phyloP scores from a whole-genome alignment of 2,797 vertebrate species.

The Gila robusta region DNA sequence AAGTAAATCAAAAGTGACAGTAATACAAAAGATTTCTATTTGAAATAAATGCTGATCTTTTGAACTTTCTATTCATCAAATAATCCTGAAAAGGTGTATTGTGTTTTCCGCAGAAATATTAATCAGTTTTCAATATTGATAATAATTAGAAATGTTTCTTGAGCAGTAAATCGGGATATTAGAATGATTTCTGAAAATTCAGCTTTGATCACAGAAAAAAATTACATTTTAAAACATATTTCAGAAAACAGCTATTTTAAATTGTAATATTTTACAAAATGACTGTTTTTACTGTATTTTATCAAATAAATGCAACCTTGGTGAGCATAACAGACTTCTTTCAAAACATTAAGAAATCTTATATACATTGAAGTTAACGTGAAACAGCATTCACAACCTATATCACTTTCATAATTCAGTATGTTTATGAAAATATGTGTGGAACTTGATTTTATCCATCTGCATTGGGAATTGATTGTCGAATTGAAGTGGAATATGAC shows the following conservation, averaged over 20 bases:
- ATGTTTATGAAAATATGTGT: background rate
- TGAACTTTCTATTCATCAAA: no score
- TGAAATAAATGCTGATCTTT: no score
- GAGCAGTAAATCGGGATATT: background rate
- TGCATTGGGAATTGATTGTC: background rate
- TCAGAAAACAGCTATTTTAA: background rate
- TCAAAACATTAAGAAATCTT: background rate
- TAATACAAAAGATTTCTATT: no score
- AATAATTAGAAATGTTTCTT: background rate
- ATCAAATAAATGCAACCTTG: no score
- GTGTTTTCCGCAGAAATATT: no score
- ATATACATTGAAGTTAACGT: background rate
- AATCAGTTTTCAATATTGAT: no score
- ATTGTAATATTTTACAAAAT: background rate
- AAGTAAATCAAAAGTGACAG: no score
- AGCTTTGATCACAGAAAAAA: background rate
- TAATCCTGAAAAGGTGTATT: no score
- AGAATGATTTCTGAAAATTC: background rate
- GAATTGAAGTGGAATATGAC: background rate
- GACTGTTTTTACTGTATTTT: background rate
- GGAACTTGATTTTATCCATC: background rate
- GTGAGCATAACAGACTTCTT: background rate
- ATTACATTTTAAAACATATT: background rate
- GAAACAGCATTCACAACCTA: background rate
- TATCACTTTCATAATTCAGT: background rate